Percentiles rank a stretch among this genome's conserved stretches.
phyloP scores from a whole-genome alignment of 2,888 invertebrate species.

The Caenorhabditis becei region DNA sequence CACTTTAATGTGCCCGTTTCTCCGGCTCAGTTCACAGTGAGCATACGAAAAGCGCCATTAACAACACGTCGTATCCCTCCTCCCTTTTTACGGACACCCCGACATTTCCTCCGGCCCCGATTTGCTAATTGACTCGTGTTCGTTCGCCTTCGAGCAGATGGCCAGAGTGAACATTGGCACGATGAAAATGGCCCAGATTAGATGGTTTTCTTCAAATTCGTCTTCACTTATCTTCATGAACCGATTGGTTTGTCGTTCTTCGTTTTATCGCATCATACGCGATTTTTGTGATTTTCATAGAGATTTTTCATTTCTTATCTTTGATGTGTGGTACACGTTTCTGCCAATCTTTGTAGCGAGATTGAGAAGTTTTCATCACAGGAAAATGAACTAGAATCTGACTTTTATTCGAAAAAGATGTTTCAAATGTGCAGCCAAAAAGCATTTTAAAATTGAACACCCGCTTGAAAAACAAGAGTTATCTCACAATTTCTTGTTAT shows the following conservation, averaged over 20 bases:
- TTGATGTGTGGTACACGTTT: not conserved
- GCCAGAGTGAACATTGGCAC: not conserved
- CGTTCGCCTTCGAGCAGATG: not conserved
- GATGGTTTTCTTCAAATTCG: not conserved
- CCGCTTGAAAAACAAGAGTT: too few relatives aligned
- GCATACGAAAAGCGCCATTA: constrained; percentile 12
- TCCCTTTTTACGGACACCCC: constrained; percentile 2
- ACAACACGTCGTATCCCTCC: constrained; percentile 1
- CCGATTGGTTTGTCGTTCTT: not conserved
- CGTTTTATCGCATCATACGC: not conserved
- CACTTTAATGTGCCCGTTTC: constrained; percentile 20
- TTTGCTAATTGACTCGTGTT: constrained; percentile 18
- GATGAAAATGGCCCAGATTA: too few relatives aligned
- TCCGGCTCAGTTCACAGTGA: constrained; percentile 12
- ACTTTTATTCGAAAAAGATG: too few relatives aligned
- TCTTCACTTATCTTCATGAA: not conserved
- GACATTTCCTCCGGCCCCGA: not conserved
- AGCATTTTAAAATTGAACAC: too few relatives aligned
- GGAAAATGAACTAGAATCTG: too few relatives aligned
- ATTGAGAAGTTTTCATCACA: too few relatives aligned
- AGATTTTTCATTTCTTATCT: not conserved
- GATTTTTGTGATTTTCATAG: not conserved
- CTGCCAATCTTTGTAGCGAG: not conserved
- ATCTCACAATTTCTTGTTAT: too few relatives aligned
- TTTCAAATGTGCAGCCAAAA: too few relatives aligned